Conservation (phyloP, 2,113 vertebrate species). For the Leptobrachium leishanense region DNA sequence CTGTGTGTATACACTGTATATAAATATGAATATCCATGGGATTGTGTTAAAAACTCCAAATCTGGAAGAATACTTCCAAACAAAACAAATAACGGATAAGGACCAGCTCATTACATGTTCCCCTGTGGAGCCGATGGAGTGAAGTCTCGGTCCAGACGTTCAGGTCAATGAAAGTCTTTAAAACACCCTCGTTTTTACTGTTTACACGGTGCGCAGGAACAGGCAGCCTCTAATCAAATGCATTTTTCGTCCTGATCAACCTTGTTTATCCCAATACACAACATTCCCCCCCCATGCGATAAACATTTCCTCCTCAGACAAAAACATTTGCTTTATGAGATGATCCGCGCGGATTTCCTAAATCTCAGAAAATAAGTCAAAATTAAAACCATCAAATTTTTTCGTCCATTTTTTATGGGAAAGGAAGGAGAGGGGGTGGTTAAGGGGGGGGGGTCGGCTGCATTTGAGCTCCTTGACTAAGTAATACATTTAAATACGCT, state of each 20-base stretch:
- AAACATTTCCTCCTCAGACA: slow-evolving; percentile 30
- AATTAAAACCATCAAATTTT: slow-evolving; percentile 13
- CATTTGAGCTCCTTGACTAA: background rate
- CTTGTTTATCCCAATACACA: slow-evolving; percentile 30
- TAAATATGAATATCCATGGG: too few relatives aligned
- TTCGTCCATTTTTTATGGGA: background rate
- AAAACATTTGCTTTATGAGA: slow-evolving; percentile 30
- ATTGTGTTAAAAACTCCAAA: too few relatives aligned
- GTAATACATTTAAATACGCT: background rate
- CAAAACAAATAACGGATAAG: too few relatives aligned
- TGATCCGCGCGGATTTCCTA: slow-evolving; percentile 29
- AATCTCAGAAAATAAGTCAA: slow-evolving; percentile 15
- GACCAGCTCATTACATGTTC: too few relatives aligned
- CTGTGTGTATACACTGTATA: too few relatives aligned
- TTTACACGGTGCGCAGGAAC: slow-evolving; percentile 8
- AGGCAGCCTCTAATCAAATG: slow-evolving; percentile 15
- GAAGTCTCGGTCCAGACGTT: slow-evolving; percentile 10
- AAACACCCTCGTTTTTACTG: slow-evolving; percentile 7
- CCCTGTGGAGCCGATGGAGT: background rate
- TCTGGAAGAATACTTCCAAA: too few relatives aligned
- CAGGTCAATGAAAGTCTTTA: slow-evolving; percentile 21
- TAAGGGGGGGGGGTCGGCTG: background rate
- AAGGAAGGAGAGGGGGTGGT: background rate
- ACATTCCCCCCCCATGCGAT: slow-evolving; percentile 11
- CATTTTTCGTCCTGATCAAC: slow-evolving; percentile 15